A percentile compares a stretch with the other conserved stretches of the same genome.
phyloP scores from a whole-genome alignment of 2,113 vertebrate genomes.

The Charina bottae region DNA sequence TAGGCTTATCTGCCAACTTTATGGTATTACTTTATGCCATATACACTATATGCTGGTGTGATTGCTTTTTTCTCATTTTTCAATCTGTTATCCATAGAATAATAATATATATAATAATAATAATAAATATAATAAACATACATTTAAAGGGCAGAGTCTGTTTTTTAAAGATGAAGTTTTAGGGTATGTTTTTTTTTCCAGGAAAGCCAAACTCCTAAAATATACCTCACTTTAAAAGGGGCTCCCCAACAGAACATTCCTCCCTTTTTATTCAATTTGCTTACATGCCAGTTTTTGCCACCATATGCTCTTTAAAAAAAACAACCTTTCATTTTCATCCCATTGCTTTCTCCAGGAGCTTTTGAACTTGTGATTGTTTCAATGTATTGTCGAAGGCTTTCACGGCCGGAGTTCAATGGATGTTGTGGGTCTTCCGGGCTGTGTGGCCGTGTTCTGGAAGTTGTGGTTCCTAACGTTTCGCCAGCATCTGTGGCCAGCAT shows the following conservation, averaged over 20 bases:
- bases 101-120: too few relatives aligned
- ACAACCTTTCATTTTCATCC: constrained; percentile 9
- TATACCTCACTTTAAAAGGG: background rate
- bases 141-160: background rate
- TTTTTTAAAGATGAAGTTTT: background rate
- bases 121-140: constrained; percentile 5
- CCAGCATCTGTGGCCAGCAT: too few relatives aligned
- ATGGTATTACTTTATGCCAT: background rate
- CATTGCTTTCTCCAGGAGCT: constrained; percentile 17
- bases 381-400: too few relatives aligned
- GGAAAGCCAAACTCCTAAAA: background rate
- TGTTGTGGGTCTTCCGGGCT: too few relatives aligned
- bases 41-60: background rate
- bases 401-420: too few relatives aligned
- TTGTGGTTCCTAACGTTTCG: too few relatives aligned
- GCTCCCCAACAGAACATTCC: constrained; percentile 15
- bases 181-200: constrained; percentile 2
- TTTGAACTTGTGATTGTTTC: constrained; percentile 51
- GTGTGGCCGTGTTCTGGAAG: too few relatives aligned
- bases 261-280: background rate
- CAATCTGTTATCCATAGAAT: background rate
- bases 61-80: background rate
- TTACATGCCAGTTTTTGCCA: background rate
- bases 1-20: background rate
- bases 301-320: background rate